Percentiles rank a stretch among this genome's conserved stretches.
These are phyloP conservation scores for Pseudochirops corinnae DNA, from an alignment of 2,797 vertebrate species.

Conservation along the genomic window DNA sequence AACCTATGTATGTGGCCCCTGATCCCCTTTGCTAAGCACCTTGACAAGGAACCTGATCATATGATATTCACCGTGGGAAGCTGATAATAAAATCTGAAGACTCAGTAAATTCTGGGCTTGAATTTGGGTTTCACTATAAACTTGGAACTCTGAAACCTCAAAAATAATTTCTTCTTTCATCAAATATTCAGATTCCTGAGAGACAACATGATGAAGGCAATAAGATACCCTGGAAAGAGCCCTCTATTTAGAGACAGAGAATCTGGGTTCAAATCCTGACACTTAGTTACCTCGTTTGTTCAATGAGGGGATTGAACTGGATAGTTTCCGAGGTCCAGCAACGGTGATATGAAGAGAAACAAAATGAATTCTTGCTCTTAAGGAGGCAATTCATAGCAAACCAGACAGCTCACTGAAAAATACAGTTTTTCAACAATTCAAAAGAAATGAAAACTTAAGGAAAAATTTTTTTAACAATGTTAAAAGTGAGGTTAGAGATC, in stretches of 20 bases:
- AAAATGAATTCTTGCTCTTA: too few species aligned
- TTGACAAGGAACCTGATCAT: neutral
- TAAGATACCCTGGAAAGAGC: neutral
- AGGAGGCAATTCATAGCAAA: too few species aligned
- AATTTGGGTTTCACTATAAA: neutral
- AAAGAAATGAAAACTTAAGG: too few species aligned
- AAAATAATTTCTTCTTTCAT: neutral
- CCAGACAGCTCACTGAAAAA: too few species aligned
- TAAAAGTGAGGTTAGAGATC: neutral
- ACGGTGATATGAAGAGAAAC: too few species aligned
- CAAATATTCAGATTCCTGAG: conserved; percentile 44
- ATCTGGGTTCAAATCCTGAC: neutral
- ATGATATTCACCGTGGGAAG: rapidly evolving
- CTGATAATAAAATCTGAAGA: too few species aligned
- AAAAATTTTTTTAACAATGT: too few species aligned
- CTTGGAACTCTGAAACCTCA: neutral
- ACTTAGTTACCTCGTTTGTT: neutral
- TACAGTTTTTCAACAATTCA: too few species aligned
- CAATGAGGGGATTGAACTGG: too few species aligned
- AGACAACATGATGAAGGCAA: conserved; percentile 12
- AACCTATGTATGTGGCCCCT: neutral
- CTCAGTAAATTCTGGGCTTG: neutral
- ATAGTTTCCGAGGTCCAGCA: too few species aligned
- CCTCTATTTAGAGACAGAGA: neutral
- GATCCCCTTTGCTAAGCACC: rapidly evolving